A percentile compares a stretch with the other conserved stretches of the same genome.
Conservation (phyloP, 2,888 invertebrate species). For the Brachyopa scutellaris region DNA sequence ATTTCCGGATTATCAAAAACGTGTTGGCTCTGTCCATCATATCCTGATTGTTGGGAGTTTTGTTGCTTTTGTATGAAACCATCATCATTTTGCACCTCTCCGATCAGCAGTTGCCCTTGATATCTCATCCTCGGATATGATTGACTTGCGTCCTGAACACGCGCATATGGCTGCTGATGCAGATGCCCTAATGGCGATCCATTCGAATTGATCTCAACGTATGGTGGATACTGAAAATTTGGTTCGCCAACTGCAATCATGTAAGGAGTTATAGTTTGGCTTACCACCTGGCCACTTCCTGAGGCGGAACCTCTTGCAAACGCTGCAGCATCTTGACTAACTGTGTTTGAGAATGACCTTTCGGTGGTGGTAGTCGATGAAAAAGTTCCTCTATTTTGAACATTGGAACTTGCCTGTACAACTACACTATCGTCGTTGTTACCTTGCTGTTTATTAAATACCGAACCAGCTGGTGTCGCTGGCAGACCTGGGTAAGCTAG, state of each 20-base stretch:
- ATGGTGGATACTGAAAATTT: slow-evolving; percentile 74
- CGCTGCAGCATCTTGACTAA: slow-evolving; percentile 42
- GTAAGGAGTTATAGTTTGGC: slow-evolving; percentile 76
- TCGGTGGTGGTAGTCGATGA: slow-evolving; percentile 66
- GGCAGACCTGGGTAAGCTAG: slow-evolving; percentile 55
- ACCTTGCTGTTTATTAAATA: not conserved
- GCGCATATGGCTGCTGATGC: slow-evolving; percentile 18
- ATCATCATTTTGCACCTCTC: slow-evolving; percentile 31
- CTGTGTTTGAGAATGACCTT: slow-evolving; percentile 37
- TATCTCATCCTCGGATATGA: slow-evolving; percentile 62
- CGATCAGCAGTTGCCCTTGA: slow-evolving; percentile 50
- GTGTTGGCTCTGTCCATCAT: slow-evolving; percentile 27
- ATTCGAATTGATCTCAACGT: slow-evolving; percentile 75
- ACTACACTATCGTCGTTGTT: slow-evolving; percentile 68
- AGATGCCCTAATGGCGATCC: slow-evolving; percentile 61
- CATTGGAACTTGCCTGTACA: slow-evolving; percentile 70
- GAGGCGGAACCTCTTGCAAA: slow-evolving; percentile 26
- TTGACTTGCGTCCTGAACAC: not conserved
- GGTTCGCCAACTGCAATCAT: slow-evolving; percentile 77
- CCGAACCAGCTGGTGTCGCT: slow-evolving; percentile 8
- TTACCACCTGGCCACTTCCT: slow-evolving; percentile 72
- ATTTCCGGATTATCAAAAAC: slow-evolving; percentile 30
- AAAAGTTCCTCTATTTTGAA: slow-evolving; percentile 29
- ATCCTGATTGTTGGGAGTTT: slow-evolving; percentile 18
- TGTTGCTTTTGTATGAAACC: not conserved